Evolutionary conservation across 2,113 vertebrate genomes (phyloP).

Genomic region (Parotia lawesii): DNA sequence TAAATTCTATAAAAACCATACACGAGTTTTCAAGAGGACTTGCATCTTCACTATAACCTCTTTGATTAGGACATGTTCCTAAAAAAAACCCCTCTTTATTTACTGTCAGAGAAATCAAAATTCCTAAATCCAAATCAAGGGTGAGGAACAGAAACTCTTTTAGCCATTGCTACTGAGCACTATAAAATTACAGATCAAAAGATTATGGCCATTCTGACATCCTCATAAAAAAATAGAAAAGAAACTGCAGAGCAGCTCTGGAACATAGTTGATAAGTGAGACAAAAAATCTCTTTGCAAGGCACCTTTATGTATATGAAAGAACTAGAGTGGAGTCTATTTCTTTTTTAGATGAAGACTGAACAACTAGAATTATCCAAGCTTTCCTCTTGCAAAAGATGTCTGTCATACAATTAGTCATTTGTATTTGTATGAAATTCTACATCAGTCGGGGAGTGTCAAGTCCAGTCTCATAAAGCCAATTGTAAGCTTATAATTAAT

Average conservation of each 20-base stretch:
- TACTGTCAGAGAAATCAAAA: neutral
- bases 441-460: neutral
- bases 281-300: neutral
- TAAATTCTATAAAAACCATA: neutral
- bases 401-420: neutral
- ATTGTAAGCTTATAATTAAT: neutral
- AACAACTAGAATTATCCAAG: neutral
- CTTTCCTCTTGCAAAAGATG: neutral
- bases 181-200: neutral
- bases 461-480: neutral
- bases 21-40: neutral
- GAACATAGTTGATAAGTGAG: neutral
- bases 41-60: neutral
- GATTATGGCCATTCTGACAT: neutral
- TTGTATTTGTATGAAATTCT: neutral
- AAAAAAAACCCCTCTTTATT: neutral
- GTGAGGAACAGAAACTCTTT: neutral
- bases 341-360: neutral
- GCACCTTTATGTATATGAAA: neutral
- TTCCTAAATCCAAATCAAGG: neutral
- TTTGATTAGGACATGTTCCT: neutral
- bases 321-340: neutral
- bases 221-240: neutral
- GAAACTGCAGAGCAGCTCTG: neutral
- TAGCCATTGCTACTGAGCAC: neutral